Base-by-base conservation (phyloP, 2,888 invertebrate species). In the Blastobasis adustella region DNA sequence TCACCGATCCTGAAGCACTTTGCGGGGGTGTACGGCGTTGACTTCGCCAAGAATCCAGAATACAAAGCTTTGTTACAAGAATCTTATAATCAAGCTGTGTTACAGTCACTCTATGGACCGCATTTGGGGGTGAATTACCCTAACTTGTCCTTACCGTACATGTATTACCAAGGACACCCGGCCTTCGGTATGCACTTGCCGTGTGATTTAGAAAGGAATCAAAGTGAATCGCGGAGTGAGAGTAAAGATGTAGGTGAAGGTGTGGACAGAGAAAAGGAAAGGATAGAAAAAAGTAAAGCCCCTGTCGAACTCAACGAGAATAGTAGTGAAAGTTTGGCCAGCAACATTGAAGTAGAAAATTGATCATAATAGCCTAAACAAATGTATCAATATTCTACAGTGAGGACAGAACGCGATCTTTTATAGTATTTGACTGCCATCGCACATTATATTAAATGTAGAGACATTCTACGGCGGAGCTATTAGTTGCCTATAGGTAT, bases 311-410 rank as follows among this genome's bases (percentile, higher is more conserved):
- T 82, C 1, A 84, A 87, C 60, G 89, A 87, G 52, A 86, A 88
- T 56, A 89, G 88, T 56, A 83, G 76, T 61, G 87, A 86, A 55
- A 89, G 89, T 66, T 83, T 88, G 79, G 89, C 84, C 37, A 88
- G 89, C 71, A 89, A 89, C 63, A 89, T 89, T 56, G 89, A 89
- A 64, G 60, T 89, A 53, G 89, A 89, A 71, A 88, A 89, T 73
- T 89, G 70, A 74, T 7, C 10, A 41, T 57, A 51, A 50, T 50
- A 23, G 23, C 23, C 23, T 23, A 23, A 23, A 23, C 23, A 23
- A 2, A 23, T 23, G 23, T 23, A 23, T 23, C 23, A 3, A 23
- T 23, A 23, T 2, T 23, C 23, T 23, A 23, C 23, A 23, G 23
- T 23, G 23, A 23, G 23, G 23, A 2, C 23, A 23, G 23, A 23